Conservation (phyloP, 2,797 vertebrate species). For the Tauraco hartlaubi region DNA sequence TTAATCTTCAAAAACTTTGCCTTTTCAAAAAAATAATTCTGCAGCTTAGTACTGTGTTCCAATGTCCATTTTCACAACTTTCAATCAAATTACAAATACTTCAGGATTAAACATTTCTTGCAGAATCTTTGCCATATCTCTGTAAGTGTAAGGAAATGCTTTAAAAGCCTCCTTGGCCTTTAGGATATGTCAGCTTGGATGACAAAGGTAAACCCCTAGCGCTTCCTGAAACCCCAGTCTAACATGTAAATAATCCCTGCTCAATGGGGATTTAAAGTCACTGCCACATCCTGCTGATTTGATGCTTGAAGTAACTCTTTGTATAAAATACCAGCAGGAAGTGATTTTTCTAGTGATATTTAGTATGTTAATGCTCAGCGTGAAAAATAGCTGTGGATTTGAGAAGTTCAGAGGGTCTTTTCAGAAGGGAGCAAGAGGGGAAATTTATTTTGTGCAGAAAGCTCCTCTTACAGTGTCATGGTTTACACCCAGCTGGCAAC, state of each 20-base stretch:
- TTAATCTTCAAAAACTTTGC: background rate
- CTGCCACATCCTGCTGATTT: background rate
- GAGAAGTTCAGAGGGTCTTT: background rate
- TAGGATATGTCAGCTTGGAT: background rate
- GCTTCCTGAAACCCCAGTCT: background rate
- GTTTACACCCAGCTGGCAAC: too few species aligned
- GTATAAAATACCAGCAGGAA: background rate
- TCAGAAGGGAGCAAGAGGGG: background rate
- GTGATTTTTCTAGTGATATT: background rate
- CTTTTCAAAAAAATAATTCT: background rate
- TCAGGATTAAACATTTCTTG: background rate
- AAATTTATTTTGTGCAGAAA: background rate
- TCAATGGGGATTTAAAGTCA: background rate
- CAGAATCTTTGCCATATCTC: background rate
- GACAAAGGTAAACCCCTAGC: background rate
- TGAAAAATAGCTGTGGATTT: background rate
- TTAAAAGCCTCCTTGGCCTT: background rate
- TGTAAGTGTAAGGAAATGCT: background rate
- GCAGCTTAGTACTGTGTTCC: background rate
- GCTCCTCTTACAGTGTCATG: background rate
- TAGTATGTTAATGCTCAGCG: background rate
- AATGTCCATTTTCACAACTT: background rate
- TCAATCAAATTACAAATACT: background rate
- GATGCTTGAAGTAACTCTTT: conserved; percentile 5
- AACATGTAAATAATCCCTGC: background rate